phyloP scores from a whole-genome alignment of 2,113 vertebrate species.

The Chinchilla lanigera region DNA sequence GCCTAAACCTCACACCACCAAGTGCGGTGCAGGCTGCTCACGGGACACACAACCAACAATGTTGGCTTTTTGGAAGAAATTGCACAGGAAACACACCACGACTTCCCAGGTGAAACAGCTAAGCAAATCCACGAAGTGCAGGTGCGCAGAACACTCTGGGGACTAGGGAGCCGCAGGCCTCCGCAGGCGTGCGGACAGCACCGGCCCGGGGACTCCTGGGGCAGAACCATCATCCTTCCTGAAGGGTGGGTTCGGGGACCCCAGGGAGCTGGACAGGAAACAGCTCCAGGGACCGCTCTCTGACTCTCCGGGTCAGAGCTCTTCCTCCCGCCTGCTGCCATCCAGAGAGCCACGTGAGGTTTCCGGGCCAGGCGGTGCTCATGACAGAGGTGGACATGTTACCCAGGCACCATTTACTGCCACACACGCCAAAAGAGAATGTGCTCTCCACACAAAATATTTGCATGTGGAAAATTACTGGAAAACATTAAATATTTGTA shows the following conservation, averaged over 20 bases:
- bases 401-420: fast-evolving
- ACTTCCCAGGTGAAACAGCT: background rate
- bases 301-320: background rate
- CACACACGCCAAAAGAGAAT: background rate
- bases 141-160: background rate
- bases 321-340: background rate
- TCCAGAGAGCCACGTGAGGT: background rate
- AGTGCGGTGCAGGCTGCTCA: background rate
- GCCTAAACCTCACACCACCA: background rate
- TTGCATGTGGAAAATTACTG: constrained; percentile 24
- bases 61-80: background rate
- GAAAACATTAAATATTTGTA: constrained; percentile 45
- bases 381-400: background rate
- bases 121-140: background rate
- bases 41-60: background rate
- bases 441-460: background rate
- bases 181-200: background rate
- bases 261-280: background rate
- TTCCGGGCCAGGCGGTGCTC: background rate
- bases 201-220: fast-evolving
- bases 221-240: background rate
- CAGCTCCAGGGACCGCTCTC: fast-evolving
- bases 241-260: background rate
- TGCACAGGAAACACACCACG: background rate
- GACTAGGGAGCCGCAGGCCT: background rate